Evolutionary conservation across 2,888 invertebrate species (phyloP).

Genomic region (Podotricha telesiphe): DNA sequence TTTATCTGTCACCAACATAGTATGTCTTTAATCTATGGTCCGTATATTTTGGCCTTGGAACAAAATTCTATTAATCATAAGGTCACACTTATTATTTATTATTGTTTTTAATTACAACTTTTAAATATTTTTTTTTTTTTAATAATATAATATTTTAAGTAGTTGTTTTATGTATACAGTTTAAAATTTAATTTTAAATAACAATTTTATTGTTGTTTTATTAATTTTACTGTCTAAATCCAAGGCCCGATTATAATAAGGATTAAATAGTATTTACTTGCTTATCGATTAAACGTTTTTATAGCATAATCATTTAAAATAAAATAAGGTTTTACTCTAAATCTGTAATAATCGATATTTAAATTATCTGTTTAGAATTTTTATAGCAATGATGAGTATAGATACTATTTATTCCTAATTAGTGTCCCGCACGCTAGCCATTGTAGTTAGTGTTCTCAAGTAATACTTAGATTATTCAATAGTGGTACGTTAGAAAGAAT

Average conservation of each 20-base stretch:
- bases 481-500: slow-evolving; percentile 16
- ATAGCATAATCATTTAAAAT: neutral
- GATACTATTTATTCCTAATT: slow-evolving; percentile 42
- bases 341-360: neutral
- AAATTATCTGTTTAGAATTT: neutral
- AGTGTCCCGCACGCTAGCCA: slow-evolving; percentile 34
- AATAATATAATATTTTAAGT: neutral
- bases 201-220: neutral
- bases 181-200: neutral
- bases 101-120: neutral
- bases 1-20: neutral
- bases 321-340: neutral
- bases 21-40: slow-evolving; percentile 24
- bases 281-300: slow-evolving; percentile 36
- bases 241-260: slow-evolving; percentile 25
- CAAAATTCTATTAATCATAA: slow-evolving; percentile 9
- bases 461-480: slow-evolving; percentile 25
- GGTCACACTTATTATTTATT: slow-evolving; percentile 9
- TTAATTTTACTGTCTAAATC: slow-evolving; percentile 4
- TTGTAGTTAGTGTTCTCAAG: slow-evolving; percentile 33
- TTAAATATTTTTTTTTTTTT: slow-evolving; percentile 1
- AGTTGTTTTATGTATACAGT: neutral
- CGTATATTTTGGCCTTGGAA: slow-evolving; percentile 19
- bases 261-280: slow-evolving; percentile 43
- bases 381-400: slow-evolving; percentile 30